Conservation (phyloP, 2,797 vertebrate genomes). For the Schizopygopsis malacanthus region DNA sequence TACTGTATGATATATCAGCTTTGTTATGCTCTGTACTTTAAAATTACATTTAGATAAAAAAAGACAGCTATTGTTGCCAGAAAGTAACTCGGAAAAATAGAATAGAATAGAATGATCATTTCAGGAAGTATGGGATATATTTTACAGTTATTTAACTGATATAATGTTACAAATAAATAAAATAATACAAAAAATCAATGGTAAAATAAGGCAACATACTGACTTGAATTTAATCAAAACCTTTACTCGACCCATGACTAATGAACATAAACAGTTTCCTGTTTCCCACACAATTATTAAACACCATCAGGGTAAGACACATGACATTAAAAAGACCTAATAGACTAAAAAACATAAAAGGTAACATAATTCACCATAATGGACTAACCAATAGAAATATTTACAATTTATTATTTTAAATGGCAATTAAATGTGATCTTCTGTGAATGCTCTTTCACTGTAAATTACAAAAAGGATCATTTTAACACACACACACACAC, state of each 20-base stretch:
- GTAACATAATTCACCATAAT: not conserved
- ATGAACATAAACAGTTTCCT: slow-evolving; percentile 8
- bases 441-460: not conserved
- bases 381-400: not conserved
- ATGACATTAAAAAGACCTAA: not conserved
- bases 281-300: not conserved
- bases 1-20: not conserved
- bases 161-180: not conserved
- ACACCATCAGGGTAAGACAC: not conserved
- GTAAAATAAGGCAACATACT: not conserved
- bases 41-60: not conserved
- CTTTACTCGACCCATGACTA: slow-evolving; percentile 6
- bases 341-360: slow-evolving; percentile 1
- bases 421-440: not conserved
- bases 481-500: not conserved
- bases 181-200: not conserved
- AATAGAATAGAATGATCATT: not conserved
- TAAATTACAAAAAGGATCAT: not conserved
- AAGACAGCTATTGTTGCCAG: not conserved
- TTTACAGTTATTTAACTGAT: not conserved
- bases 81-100: not conserved
- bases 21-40: not conserved
- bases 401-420: not conserved
- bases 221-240: not conserved
- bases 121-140: not conserved